phyloP scores from a whole-genome alignment of 2,888 invertebrate species.

The Pristionchus mayeri region DNA sequence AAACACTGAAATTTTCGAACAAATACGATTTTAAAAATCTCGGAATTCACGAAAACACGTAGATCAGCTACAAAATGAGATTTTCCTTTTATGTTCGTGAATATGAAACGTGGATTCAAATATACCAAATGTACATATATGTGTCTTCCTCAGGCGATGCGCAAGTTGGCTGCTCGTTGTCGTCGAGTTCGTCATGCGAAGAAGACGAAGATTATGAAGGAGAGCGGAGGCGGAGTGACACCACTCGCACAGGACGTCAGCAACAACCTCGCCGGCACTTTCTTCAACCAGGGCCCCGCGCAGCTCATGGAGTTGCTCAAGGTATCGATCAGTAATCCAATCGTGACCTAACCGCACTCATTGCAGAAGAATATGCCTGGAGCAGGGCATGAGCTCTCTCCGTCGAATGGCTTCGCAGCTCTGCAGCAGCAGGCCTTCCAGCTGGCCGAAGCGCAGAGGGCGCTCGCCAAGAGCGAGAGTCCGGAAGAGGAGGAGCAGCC shows the following conservation, averaged over 20 bases:
- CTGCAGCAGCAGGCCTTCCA: background rate
- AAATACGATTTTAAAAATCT: too few species aligned
- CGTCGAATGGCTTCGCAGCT: background rate
- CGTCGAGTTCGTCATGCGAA: slow-evolving; percentile 75
- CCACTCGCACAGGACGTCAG: background rate
- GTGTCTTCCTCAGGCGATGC: slow-evolving; percentile 63
- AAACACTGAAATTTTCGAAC: too few species aligned
- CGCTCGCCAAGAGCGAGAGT: background rate
- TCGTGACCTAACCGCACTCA: background rate
- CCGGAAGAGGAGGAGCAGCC: background rate
- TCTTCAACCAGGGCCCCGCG: background rate
- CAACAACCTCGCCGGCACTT: background rate
- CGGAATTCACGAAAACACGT: too few species aligned
- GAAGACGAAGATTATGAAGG: slow-evolving; percentile 66
- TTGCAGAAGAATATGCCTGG: background rate
- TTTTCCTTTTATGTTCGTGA: too few species aligned
- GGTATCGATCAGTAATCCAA: background rate
- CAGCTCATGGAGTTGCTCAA: slow-evolving; percentile 19
- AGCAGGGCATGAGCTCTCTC: background rate
- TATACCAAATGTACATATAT: too few species aligned
- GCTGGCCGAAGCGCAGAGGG: too few species aligned
- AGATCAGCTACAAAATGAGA: too few species aligned
- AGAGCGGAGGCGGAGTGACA: background rate
- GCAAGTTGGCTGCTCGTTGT: slow-evolving; percentile 73
- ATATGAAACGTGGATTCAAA: too few species aligned